Base-by-base conservation (phyloP, 2,113 vertebrate species). In the Falco punctatus region DNA sequence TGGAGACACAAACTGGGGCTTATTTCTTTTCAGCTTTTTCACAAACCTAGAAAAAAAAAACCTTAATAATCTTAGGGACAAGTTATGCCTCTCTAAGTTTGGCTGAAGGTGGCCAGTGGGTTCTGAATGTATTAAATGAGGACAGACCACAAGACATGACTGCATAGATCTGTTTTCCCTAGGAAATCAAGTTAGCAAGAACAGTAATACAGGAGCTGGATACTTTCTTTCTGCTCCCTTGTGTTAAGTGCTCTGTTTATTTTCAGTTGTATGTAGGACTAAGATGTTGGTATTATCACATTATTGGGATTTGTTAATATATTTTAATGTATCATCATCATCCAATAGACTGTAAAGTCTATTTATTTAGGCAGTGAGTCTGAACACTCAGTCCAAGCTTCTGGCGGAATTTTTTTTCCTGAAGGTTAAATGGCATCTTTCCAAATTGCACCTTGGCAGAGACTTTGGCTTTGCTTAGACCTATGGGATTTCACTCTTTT, bases 381-480 rank as follows among this genome's bases (percentile, higher is more conserved):
- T 94, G 85, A 87, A 92, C 30, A 35, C 28, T 64, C 49, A 83
- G 62, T 62, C 51, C 81, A 95, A 75, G 82, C 19, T 91, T 66
- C 83, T 94, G 91, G 91, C 87, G 96, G 72, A 33, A 74, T 55
- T 35, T 82, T 90, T 92, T 92, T 95, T 96, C 91, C 75, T 90
- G 62, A 77, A 94, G 84, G 88, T 84, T 73, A 95, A 91, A 93
- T 96, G 93, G 89, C 92, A 49, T 61, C 59, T 83, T 94, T 95
- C 95, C 95, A 96, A 90, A 83, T 19, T 89, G 52, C 55, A 90
- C 67, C 40, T 82, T 95, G 85, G 96, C 96, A 95, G 58, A 87
- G 77, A 86, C 59, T 78, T 91, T 91, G 81, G 75, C 80, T 91
- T 54, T 64, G 27, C 61, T 95, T 90, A 49, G 75, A 74, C 81